Evolutionary conservation across 2,797 vertebrate species (phyloP).

Genomic region (Allochrocebus solatus): DNA sequence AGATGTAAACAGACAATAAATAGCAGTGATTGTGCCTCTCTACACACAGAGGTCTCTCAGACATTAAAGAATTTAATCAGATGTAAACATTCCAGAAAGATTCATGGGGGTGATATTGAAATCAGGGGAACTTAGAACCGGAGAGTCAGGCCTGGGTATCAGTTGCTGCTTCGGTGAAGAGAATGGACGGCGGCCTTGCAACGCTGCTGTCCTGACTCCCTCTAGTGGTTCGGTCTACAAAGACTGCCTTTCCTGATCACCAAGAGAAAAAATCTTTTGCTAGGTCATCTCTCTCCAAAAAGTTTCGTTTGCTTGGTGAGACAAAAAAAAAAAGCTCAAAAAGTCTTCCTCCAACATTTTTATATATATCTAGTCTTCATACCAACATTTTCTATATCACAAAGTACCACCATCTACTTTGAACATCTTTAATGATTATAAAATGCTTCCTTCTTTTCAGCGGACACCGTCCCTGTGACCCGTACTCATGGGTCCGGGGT

Average conservation of each 20-base stretch:
- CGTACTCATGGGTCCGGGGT: neutral
- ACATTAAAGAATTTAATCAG: neutral
- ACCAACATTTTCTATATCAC: neutral
- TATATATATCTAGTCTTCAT: neutral
- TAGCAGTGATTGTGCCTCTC: neutral
- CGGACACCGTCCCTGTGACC: neutral
- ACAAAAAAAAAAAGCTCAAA: neutral
- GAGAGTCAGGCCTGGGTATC: rapidly evolving
- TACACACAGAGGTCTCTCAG: neutral
- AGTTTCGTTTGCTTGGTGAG: neutral
- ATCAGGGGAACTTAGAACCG: neutral
- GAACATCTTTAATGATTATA: neutral
- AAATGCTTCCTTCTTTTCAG: neutral
- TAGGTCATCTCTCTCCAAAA: neutral
- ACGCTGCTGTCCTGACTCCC: conserved; percentile 42
- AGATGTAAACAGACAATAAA: neutral
- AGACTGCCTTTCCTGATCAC: neutral
- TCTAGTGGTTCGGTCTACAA: conserved; percentile 53
- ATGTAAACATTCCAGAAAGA: neutral
- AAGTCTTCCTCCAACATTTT: neutral
- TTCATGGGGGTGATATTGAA: neutral
- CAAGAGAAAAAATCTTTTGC: neutral
- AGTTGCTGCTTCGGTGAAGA: no score
- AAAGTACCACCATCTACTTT: neutral
- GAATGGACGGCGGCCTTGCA: neutral